Conservation (phyloP, 2,888 invertebrate species). For the Brenthis hecate region DNA sequence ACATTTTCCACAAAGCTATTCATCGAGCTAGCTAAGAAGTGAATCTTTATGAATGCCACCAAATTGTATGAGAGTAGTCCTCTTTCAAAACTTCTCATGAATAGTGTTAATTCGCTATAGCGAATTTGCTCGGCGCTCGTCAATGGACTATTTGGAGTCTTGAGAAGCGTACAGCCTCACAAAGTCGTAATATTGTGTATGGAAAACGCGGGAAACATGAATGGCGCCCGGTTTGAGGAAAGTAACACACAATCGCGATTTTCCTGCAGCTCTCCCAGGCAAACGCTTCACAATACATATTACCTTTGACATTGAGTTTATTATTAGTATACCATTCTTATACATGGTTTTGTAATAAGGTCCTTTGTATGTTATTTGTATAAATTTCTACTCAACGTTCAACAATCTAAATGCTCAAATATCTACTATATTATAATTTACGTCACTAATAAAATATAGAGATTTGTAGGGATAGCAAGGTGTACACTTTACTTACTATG, state of each 20-base stretch:
- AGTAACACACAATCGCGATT: conserved; percentile 62
- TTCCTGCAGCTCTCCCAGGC: conserved; percentile 53
- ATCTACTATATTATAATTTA: no score
- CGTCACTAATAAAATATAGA: no score
- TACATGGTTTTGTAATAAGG: no score
- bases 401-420: no score
- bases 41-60: conserved; percentile 82
- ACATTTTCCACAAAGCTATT: conserved; percentile 76
- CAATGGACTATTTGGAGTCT: conserved; percentile 80
- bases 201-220: conserved; percentile 79
- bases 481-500: conserved; percentile 17
- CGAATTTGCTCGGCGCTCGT: conserved; percentile 79
- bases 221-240: conserved; percentile 58
- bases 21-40: conserved; percentile 75
- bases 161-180: conserved; percentile 67
- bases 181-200: conserved; percentile 77
- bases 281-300: conserved; percentile 44
- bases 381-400: no score
- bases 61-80: conserved; percentile 82
- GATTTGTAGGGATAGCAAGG: no score
- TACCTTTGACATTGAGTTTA: conserved; percentile 41
- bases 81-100: conserved; percentile 81
- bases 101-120: conserved; percentile 83
- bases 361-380: no score
- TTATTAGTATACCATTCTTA: conserved; percentile 13